Base-by-base conservation (phyloP, 2,888 invertebrate species). In the Sphecodes monilicornis region DNA sequence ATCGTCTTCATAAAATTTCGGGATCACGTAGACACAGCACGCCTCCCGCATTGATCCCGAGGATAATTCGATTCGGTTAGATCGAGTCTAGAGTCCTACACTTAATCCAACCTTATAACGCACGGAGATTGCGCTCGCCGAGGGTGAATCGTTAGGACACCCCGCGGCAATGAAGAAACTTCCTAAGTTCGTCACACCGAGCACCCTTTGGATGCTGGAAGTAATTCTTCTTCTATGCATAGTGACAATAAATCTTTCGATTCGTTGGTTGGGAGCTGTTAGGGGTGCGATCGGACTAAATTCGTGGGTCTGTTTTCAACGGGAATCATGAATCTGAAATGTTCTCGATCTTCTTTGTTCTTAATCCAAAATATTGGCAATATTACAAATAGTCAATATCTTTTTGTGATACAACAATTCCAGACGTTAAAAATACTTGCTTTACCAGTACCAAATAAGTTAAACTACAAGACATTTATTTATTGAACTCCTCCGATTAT, bases 11-110 rank as follows among this genome's bases (percentile, higher is more conserved):
- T 90, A 83, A 90, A 85, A 86, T 88, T 86, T 88, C 86, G 41
- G 76, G 76, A 80, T 72, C 86, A 88, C 83, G 81, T 84, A 82
- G 69, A 43, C 73, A 26, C 64, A 26, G 80, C 69, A 78, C 79
- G 82, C 76, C 79, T 50, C 66, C 32, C 71, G 85, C 89, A 90
- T 89, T 85, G 87, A 86, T 87, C 82, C 83, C 77, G 36, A 57
- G 80, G 83, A 90, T 90, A 90, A 90, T 90, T 90, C 81, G 87
- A 89, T 90, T 86, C 82, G 66, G 50, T 78, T 36, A 41, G 64
- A 80, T 86, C 87, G 80, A 79, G 57, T 73, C 70, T 68, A 70
- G 26, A 76, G 68, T 73, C 78, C 85, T 82, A 64, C 79, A 80
- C 64, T 80, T 87, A 85, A 88, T 90, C 87, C 87, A 66, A 78